Conservation (phyloP, 2,113 vertebrate genomes). For the Mungos mungo region DNA sequence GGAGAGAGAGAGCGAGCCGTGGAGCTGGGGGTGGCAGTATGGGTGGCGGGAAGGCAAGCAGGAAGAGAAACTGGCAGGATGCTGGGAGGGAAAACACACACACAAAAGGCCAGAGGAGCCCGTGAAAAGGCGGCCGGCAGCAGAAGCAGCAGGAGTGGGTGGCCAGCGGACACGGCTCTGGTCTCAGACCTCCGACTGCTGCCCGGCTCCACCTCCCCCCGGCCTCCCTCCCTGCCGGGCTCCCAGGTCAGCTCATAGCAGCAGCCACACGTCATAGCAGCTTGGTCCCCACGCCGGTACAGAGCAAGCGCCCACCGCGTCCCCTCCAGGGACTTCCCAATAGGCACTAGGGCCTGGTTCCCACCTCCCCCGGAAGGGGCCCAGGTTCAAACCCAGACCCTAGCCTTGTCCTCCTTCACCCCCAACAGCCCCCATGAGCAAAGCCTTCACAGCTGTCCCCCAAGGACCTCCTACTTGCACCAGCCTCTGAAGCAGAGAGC, state of each 20-base stretch:
- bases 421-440: not conserved
- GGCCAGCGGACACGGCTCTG: conserved; percentile 55
- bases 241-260: not conserved
- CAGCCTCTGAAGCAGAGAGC: not conserved
- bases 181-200: not conserved
- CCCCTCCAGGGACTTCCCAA: not conserved
- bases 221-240: not conserved
- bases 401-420: not conserved
- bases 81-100: conserved; percentile 76
- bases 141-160: conserved; percentile 57
- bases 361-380: not conserved
- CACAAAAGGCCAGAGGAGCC: not conserved
- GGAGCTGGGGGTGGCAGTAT: conserved; percentile 77
- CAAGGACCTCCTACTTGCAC: not conserved
- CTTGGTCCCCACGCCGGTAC: not conserved
- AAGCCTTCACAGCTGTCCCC: conserved; percentile 37
- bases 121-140: conserved; percentile 64
- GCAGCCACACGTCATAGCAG: not conserved
- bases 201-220: not conserved
- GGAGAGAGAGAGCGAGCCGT: conserved; percentile 67
- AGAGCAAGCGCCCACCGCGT: not conserved
- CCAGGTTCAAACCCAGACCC: no score
- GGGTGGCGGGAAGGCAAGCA: conserved; percentile 83
- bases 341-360: not conserved
- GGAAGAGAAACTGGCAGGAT: conserved; percentile 51